Evolutionary conservation across 1,140 invertebrate species (phyloP), one percentile per base, ranked within the genome.

Genomic region (Glossosoma conforme): DNA sequence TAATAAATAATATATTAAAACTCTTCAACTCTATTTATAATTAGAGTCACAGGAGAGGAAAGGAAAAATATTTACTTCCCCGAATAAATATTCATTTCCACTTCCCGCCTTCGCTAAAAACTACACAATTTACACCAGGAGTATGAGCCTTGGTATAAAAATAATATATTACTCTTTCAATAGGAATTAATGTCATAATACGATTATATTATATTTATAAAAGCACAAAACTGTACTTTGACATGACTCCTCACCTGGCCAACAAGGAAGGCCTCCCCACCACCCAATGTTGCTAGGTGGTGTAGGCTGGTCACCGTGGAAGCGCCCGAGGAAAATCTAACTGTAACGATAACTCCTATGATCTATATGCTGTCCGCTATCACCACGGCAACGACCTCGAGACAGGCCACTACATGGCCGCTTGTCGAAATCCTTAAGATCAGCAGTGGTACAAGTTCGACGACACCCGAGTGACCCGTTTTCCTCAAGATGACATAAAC

Each of bases 331-430:
- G 3, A 77, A 75, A 50, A 61, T 62, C 4, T 54, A 48, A 13
- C 15, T n/a, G 15, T 59, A 82, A 83, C 8, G 86, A 91, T 22
- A 87, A 89, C 58, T 81, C 85, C 0, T 97, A 96, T 66, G 93
- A 97, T 66, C 72, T 98, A 2, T 95, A 95, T 67, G 93, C 89
- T 8, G 90, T 98, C 1, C 95, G 92, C 62, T 97, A 97, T 74
- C 95, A 98, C 68, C 91, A 94, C 63, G 92, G 92, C 1, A 89
- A 87, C 56, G 87, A 90, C 64, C 52, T 74, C 24, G 89, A 91
- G 62, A 91, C 91, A 1, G 94, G 94, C 0, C 94, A 98, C 70
- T 98, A 98, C 62, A 98, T 93, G 64, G 95, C 95, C 0, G 93
- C 89, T 53, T 98, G 94, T 66, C 87, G 87, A 60, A 98, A 97